These are phyloP conservation scores for Hydrozoanthus tunicans DNA, from an alignment of 64 coral and sea anemone species.

Conservation along the genomic window DNA sequence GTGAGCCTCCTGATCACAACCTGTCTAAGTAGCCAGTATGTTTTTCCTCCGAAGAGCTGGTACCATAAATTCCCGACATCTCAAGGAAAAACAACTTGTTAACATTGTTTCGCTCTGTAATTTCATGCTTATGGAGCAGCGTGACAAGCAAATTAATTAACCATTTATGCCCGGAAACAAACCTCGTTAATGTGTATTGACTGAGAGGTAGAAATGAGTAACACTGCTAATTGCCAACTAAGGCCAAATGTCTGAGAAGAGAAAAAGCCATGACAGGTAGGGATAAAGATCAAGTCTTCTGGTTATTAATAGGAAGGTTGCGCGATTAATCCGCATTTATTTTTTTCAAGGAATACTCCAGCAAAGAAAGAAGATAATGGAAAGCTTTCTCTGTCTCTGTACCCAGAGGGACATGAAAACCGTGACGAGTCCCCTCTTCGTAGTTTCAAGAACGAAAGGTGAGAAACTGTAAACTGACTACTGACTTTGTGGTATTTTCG, in stretches of 20 bases:
- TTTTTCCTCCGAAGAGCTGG: conserved; percentile 21
- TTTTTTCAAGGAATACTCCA: conserved; percentile 23
- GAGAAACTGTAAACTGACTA: neutral
- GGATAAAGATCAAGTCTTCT: neutral
- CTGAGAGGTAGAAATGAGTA: conserved; percentile 2
- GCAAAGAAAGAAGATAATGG: neutral
- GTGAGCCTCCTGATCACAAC: conserved; percentile 9
- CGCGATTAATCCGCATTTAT: neutral
- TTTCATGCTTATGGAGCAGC: conserved; percentile 41
- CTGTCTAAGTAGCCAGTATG: neutral
- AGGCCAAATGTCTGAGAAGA: conserved; percentile 51
- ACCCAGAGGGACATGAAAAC: neutral
- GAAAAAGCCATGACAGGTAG: conserved; percentile 26
- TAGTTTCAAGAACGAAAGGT: neutral
- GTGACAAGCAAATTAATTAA: neutral
- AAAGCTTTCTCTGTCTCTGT: neutral
- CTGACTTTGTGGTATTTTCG: neutral
- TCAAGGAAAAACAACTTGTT: conserved; percentile 23
- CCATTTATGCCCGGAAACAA: conserved; percentile 35
- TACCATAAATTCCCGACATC: neutral
- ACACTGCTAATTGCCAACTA: neutral
- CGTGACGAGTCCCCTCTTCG: neutral
- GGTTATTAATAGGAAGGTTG: neutral
- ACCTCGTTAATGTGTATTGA: neutral
- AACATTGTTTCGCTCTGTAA: neutral